Conservation (phyloP, 2,113 vertebrate species). For the Mesocricetus auratus region DNA sequence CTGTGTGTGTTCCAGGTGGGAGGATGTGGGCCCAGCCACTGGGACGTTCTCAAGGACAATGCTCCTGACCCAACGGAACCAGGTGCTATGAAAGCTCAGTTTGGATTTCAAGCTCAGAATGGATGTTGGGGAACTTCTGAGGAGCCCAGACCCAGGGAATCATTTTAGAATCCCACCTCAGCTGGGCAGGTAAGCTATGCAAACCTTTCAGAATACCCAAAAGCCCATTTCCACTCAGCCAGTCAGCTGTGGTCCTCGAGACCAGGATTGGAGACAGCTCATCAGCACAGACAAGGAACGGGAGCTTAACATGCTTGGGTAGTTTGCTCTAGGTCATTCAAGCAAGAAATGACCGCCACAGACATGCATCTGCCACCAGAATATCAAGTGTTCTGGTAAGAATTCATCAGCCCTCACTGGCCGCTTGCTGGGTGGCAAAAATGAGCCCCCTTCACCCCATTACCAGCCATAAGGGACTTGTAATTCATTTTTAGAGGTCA, state of each 20-base stretch:
- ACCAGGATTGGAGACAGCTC: background rate
- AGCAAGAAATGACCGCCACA: background rate
- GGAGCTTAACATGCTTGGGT: background rate
- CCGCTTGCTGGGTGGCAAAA: background rate
- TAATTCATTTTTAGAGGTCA: background rate
- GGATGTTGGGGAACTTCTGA: background rate
- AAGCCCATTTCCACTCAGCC: background rate
- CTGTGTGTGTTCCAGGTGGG: accelerated
- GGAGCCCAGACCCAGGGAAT: background rate
- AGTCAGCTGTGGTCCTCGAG: background rate
- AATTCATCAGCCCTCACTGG: background rate
- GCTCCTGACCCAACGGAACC: accelerated
- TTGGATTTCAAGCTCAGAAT: background rate
- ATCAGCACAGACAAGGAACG: background rate
- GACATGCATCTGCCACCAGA: background rate
- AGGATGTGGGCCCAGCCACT: background rate
- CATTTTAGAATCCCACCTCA: background rate
- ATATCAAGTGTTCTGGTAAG: background rate
- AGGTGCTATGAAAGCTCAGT: background rate
- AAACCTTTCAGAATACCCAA: background rate
- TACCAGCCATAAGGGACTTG: too few relatives aligned
- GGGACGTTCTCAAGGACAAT: accelerated
- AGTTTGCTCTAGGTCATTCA: background rate
- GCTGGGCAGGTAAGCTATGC: background rate
- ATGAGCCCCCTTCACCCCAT: accelerated